Evolutionary conservation across 2,113 vertebrate genomes (phyloP).

Genomic region (Alaudala cheleensis): DNA sequence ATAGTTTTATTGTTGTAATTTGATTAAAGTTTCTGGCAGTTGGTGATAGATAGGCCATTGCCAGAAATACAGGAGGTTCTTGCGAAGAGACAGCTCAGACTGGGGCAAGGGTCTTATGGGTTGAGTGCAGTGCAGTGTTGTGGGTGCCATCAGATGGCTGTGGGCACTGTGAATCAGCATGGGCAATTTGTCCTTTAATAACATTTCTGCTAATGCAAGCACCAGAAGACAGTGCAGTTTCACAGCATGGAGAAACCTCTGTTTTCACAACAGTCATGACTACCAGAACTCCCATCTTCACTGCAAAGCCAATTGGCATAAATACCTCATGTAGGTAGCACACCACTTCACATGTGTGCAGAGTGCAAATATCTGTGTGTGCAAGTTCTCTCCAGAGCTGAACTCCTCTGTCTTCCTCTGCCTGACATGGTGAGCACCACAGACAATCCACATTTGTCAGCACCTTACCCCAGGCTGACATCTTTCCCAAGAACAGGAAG

Average conservation of each 20-base stretch:
- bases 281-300: background rate
- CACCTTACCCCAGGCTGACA: background rate
- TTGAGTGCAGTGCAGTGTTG: background rate
- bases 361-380: background rate
- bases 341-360: background rate
- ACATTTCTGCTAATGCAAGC: background rate
- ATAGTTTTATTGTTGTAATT: conserved; percentile 77
- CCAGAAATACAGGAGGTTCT: conserved; percentile 44
- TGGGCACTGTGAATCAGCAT: background rate
- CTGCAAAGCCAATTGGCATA: background rate
- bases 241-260: background rate
- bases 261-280: background rate
- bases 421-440: background rate
- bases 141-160: background rate
- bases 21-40: conserved; percentile 74
- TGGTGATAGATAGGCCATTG: conserved; percentile 67
- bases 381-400: background rate
- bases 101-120: background rate
- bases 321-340: background rate
- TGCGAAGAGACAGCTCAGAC: background rate
- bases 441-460: background rate
- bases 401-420: background rate
- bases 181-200: background rate
- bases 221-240: background rate
- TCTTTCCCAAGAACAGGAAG: background rate